A percentile compares a stretch with the other conserved stretches of the same genome.
Evolutionary conservation across 2,113 vertebrate species (phyloP).

Genomic region (Proterorhinus semilunaris): DNA sequence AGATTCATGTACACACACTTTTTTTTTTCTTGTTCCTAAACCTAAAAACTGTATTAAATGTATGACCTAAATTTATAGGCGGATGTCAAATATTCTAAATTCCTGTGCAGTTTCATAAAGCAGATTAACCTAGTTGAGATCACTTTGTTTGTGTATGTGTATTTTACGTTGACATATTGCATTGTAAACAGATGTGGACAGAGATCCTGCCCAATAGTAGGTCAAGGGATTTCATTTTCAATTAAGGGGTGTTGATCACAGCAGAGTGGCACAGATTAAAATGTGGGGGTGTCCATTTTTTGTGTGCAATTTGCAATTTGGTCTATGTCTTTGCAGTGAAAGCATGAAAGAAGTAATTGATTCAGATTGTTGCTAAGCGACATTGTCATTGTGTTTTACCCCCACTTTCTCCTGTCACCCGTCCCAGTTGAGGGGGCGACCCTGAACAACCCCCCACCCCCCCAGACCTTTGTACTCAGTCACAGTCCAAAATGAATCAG

Average conservation of each 20-base stretch:
- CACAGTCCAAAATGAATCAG: conserved; percentile 2
- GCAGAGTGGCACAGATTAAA: conserved; percentile 48
- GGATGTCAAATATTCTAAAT: conserved; percentile 60
- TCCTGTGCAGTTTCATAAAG: conserved; percentile 51
- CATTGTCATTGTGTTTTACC: conserved; percentile 48
- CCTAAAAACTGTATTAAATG: conserved; percentile 6
- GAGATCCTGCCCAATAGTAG: conserved; percentile 51
- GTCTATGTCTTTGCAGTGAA: conserved; percentile 18
- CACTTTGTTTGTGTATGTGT: conserved; percentile 37
- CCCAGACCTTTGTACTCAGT: conserved; percentile 50
- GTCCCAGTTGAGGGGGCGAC: conserved; percentile 47
- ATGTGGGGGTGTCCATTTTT: conserved; percentile 14
- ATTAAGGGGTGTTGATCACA: conserved; percentile 28
- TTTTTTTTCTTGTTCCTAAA: neutral
- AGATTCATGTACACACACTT: neutral
- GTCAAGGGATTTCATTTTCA: conserved; percentile 53
- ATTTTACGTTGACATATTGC: conserved; percentile 30
- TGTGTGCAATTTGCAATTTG: conserved; percentile 6
- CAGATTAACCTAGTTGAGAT: conserved; percentile 64
- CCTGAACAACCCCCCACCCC: conserved; percentile 2
- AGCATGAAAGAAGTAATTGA: conserved; percentile 62
- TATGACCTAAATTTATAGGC: conserved; percentile 47
- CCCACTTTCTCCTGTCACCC: conserved; percentile 51
- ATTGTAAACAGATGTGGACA: conserved; percentile 54
- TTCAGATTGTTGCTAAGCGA: conserved; percentile 62